phyloP scores from a whole-genome alignment of 2,797 vertebrate genomes.

The Cichlasoma orientale region DNA sequence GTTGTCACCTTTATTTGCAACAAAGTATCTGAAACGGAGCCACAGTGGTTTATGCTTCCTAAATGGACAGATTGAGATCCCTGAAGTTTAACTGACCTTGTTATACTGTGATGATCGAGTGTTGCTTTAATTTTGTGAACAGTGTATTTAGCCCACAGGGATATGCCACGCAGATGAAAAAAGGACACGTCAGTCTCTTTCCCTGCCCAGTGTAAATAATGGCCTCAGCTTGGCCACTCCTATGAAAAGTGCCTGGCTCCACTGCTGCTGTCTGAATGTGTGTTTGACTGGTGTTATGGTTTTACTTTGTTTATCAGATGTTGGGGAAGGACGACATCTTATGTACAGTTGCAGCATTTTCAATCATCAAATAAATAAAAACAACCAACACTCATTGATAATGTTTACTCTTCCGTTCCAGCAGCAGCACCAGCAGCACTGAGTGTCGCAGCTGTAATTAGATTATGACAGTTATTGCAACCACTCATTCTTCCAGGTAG shows the following conservation, averaged over 20 bases:
- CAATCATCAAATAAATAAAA: background rate
- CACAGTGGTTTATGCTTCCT: too few species aligned
- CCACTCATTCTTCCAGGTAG: conserved; percentile 66
- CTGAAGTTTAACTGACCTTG: background rate
- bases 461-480: conserved; percentile 66
- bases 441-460: conserved; percentile 59
- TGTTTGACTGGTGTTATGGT: background rate
- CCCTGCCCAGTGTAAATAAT: background rate
- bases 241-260: background rate
- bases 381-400: background rate
- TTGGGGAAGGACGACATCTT: background rate
- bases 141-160: background rate
- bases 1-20: background rate
- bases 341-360: background rate
- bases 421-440: background rate
- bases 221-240: background rate
- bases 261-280: background rate
- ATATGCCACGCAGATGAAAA: background rate
- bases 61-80: too few species aligned
- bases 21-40: background rate
- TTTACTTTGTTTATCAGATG: conserved; percentile 4
- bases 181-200: background rate
- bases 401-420: conserved; percentile 5
- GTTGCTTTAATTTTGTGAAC: background rate
- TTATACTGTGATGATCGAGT: too few species aligned